Evolutionary conservation across 2,797 vertebrate species (phyloP), one percentile per base, ranked within the genome.

Genomic region (Rhinichthys osculus): DNA sequence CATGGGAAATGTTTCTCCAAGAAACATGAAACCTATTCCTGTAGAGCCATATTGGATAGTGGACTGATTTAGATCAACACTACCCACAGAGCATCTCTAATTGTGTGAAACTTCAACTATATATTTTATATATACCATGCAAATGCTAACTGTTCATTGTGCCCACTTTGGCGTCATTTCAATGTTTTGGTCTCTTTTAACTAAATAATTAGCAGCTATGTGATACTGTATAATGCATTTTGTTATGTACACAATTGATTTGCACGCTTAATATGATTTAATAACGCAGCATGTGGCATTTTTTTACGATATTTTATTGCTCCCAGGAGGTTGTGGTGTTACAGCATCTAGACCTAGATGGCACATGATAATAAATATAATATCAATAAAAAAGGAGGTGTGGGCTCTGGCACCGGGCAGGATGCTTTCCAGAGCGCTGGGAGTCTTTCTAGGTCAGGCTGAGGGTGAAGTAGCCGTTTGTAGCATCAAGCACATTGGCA

Each of bases 61-160:
- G n/a, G n/a, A 84, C 62, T 40, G 33, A 78, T 84, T 78, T 84
- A 78, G 83, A 84, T 84, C 47, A 57, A 42, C 73, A 57, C 62
- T 64, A 59, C 83, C 83, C 74, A 84, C 74, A 78, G 64, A 21
- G 59, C 17, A 23, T 70, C 73, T 78, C 11, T 77, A 21, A 57
- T 44, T 33, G 35, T 83, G 44, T 67, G 40, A 76, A 73, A 17
- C 35, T 35, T 73, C n/a, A 52, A 40, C 42, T 83, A 30, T 47
- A 83, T 35, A n/a, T 76, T 40, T 14, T 52, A 67, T 74, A 11
- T 47, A 44, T 44, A 47, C 3, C 30, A 40, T 47, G 54, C 54
- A n/a, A 83, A 64, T 62, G 27, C 16, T 8, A 11, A 30, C 52
- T 33, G 40, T 47, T 33, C 10, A 33, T 54, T 17, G 5, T 47